Conservation (phyloP, 2,888 invertebrate genomes). For the Eulithis testata region DNA sequence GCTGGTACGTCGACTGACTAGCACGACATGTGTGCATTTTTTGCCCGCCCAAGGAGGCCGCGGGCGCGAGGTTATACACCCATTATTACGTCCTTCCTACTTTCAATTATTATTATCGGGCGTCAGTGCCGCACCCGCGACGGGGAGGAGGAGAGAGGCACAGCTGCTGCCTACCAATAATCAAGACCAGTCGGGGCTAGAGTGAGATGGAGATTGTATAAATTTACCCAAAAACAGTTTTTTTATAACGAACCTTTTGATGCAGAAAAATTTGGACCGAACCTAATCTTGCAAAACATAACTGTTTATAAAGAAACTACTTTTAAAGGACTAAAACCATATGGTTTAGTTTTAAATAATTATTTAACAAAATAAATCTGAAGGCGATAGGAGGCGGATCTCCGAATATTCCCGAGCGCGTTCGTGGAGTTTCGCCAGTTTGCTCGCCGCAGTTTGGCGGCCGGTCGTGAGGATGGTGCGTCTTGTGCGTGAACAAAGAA, state of each 20-base stretch:
- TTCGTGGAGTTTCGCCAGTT: slow-evolving; percentile 73
- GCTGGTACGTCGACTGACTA: slow-evolving; percentile 61
- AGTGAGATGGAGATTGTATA: slow-evolving; percentile 69
- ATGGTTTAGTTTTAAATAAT: slow-evolving; percentile 42
- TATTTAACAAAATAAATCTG: slow-evolving; percentile 60
- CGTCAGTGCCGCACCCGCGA: slow-evolving; percentile 79
- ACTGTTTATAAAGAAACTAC: not conserved
- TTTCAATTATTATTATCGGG: slow-evolving; percentile 85
- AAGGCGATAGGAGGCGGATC: slow-evolving; percentile 83
- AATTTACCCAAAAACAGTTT: slow-evolving; percentile 45
- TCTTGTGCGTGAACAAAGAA: slow-evolving; percentile 79
- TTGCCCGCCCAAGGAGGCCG: slow-evolving; percentile 85
- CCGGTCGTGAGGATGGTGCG: slow-evolving; percentile 82
- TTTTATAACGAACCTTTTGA: slow-evolving; percentile 5
- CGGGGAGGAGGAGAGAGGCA: slow-evolving; percentile 85
- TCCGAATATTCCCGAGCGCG: slow-evolving; percentile 74
- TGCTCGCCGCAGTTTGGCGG: slow-evolving; percentile 82
- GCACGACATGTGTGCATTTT: slow-evolving; percentile 82
- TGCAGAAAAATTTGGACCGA: not conserved
- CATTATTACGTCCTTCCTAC: slow-evolving; percentile 85
- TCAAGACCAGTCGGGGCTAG: slow-evolving; percentile 77
- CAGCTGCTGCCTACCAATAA: slow-evolving; percentile 86
- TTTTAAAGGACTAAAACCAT: slow-evolving; percentile 1
- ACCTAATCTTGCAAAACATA: not conserved
- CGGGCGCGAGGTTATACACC: slow-evolving; percentile 85